Base-by-base conservation (phyloP, 2,888 invertebrate genomes). In the Epinotia nisella region DNA sequence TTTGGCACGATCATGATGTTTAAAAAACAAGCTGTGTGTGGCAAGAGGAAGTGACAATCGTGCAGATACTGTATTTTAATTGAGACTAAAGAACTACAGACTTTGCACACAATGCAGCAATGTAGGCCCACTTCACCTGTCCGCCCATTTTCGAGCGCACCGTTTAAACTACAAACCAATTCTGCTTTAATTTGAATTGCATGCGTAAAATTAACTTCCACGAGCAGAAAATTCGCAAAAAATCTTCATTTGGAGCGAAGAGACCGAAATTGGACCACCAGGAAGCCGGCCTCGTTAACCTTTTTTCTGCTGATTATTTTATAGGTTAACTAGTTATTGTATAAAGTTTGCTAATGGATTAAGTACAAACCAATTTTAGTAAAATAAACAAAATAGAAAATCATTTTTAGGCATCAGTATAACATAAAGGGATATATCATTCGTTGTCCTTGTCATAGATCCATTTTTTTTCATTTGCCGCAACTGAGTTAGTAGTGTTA, bases 141-240 rank as follows among this genome's bases (percentile, higher is more conserved):
- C 69, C 73, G 69, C 73, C 73, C 69, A 64, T 64, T 65, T 51
- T 51, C 17, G 39, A 13, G 45, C 29, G 15, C 56, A 41, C 39
- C 64, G 15, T 58, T 70, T 58, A 62, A 70, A 64, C 56, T 56
- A 56, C 68, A 39, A 24, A 41, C 69, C 51, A 58, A 69, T 55
- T 68, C 56, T 61, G 73, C 58, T 64, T 68, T 56, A 73, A 73
- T 73, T 69, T 73, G 68, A 69, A 73, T 69, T 19, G 73, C 73
- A 69, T 69, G 73, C 68, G 62, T 73, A 64, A 73, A 73, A 69
- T 73, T 73, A 73, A 51, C 62, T 61, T 64, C 17, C 10, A 64
- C 39, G 55, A 24, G 19, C 19, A 55, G 68, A 35, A 53, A 60
- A 66, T 56, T 58, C n/a, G 19, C 58, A 69, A 73, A 73, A 58